These are phyloP conservation scores for Horisme vitalbata DNA, from an alignment of 2,888 invertebrate species.

Conservation along the genomic window DNA sequence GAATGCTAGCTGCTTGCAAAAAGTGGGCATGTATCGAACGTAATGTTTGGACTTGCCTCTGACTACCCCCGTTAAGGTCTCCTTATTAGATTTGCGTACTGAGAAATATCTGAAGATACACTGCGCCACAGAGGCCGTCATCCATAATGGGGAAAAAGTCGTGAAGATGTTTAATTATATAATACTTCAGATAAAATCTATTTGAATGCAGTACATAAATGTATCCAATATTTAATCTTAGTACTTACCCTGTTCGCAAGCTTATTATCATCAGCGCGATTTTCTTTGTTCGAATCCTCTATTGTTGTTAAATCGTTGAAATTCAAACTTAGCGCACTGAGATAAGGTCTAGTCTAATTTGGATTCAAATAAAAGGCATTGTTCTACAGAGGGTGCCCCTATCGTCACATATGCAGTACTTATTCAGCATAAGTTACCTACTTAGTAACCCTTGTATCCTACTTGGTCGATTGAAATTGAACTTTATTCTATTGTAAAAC, in stretches of 20 bases:
- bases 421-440: conserved; percentile 40
- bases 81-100: too few species aligned
- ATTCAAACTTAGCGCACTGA: conserved; percentile 45
- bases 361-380: conserved; percentile 55
- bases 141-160: too few species aligned
- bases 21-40: too few species aligned
- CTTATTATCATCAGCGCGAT: conserved; percentile 47
- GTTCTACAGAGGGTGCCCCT: conserved; percentile 61
- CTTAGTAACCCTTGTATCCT: conserved; percentile 4
- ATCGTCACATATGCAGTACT: conserved; percentile 57
- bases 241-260: conserved; percentile 10
- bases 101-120: too few species aligned
- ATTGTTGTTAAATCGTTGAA: conserved; percentile 37
- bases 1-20: too few species aligned
- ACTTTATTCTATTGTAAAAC: neutral
- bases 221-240: conserved; percentile 6
- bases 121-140: too few species aligned
- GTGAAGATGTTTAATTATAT: too few species aligned
- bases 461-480: neutral
- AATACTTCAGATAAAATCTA: too few species aligned
- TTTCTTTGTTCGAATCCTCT: conserved; percentile 59
- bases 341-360: conserved; percentile 52
- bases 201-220: too few species aligned
- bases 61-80: too few species aligned
- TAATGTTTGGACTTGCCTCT: too few species aligned